Percentiles rank a stretch among this genome's conserved stretches.
Conservation (phyloP, 2,113 vertebrate genomes). For the Percina caprodes region DNA sequence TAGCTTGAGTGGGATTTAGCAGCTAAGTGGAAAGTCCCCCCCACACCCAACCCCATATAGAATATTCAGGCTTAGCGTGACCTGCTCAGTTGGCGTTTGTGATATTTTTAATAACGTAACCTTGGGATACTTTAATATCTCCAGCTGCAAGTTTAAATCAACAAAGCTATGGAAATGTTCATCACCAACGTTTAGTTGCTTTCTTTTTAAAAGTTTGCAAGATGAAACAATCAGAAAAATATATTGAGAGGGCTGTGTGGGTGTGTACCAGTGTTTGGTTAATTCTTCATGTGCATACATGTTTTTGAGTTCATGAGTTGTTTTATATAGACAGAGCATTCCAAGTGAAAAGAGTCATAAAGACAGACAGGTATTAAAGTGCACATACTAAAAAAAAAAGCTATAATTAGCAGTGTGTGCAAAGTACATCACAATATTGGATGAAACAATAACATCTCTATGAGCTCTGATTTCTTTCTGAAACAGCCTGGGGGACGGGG, state of each 20-base stretch:
- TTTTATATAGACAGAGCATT: slow-evolving; percentile 9
- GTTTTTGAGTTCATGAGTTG: slow-evolving; percentile 10
- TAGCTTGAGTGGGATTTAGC: slow-evolving; percentile 21
- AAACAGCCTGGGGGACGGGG: neutral
- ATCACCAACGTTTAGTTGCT: neutral
- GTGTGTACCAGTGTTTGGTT: slow-evolving; percentile 12
- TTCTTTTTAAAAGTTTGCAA: neutral
- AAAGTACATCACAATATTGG: neutral
- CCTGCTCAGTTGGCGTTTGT: slow-evolving; percentile 1
- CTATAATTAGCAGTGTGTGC: neutral
- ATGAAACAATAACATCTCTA: neutral
- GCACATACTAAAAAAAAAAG: neutral
- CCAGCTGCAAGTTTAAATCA: slow-evolving; percentile 34
- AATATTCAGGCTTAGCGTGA: slow-evolving; percentile 12
- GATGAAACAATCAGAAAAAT: slow-evolving; percentile 2
- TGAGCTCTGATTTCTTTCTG: neutral
- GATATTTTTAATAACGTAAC: slow-evolving; percentile 14
- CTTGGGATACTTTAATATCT: slow-evolving; percentile 9
- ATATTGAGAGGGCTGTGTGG: neutral
- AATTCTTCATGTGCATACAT: slow-evolving; percentile 22
- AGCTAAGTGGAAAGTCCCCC: slow-evolving; percentile 20
- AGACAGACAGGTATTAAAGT: slow-evolving; percentile 2
- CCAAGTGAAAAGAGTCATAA: slow-evolving; percentile 3
- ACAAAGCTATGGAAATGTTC: slow-evolving; percentile 15
- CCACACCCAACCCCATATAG: slow-evolving; percentile 6